Conservation (phyloP, 2,113 vertebrate genomes). For the Apodemus sylvaticus region DNA sequence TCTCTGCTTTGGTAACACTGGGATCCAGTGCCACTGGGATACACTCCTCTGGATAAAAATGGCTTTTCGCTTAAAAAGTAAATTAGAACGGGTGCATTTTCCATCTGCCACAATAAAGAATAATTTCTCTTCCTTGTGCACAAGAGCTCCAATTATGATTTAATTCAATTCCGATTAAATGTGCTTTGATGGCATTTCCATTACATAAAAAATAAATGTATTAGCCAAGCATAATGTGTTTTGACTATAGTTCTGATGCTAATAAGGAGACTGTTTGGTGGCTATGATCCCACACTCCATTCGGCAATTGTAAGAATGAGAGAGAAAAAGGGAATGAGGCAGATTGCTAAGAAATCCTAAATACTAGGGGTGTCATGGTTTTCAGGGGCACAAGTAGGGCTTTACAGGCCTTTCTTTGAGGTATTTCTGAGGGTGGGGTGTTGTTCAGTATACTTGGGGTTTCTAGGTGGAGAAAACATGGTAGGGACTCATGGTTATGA, state of each 20-base stretch:
- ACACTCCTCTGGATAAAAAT: slow-evolving; percentile 54
- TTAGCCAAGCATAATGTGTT: slow-evolving; percentile 87
- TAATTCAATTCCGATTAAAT: slow-evolving; percentile 88
- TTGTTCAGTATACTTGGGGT: not conserved
- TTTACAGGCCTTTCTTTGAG: not conserved
- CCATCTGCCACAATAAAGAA: slow-evolving; percentile 84
- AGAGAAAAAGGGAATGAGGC: slow-evolving; percentile 47
- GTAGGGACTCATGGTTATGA: not conserved
- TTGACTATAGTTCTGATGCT: slow-evolving; percentile 85
- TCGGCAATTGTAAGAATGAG: slow-evolving; percentile 76
- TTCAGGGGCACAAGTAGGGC: slow-evolving; percentile 62
- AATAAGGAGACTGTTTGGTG: slow-evolving; percentile 84
- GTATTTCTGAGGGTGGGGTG: not conserved
- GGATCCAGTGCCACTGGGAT: not conserved
- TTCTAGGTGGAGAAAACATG: not conserved
- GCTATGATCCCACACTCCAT: slow-evolving; percentile 83
- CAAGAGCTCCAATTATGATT: slow-evolving; percentile 87
- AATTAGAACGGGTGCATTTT: slow-evolving; percentile 81
- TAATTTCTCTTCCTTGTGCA: slow-evolving; percentile 84
- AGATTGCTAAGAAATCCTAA: slow-evolving; percentile 32
- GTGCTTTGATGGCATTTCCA: slow-evolving; percentile 88
- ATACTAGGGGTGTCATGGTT: slow-evolving; percentile 64
- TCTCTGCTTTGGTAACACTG: not conserved
- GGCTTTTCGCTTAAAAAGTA: slow-evolving; percentile 75
- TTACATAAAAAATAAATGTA: slow-evolving; percentile 89